phyloP scores from a whole-genome alignment of 2,113 vertebrate species.

The Oophaga pumilio region DNA sequence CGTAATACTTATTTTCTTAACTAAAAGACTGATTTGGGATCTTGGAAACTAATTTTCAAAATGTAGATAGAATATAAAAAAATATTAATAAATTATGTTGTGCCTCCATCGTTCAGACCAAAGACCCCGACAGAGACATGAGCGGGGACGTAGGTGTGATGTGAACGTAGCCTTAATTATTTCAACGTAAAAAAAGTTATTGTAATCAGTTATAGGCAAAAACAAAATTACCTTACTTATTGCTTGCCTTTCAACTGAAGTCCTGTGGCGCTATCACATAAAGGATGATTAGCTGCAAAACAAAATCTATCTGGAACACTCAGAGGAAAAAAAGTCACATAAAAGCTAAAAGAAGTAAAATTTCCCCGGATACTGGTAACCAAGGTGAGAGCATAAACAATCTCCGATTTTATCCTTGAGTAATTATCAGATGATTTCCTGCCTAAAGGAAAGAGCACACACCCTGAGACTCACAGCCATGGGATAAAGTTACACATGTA shows the following conservation, averaged over 20 bases:
- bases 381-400: conserved; percentile 2
- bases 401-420: neutral
- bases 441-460: neutral
- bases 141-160: neutral
- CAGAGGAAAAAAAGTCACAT: neutral
- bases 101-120: too few relatives aligned
- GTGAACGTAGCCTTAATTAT: neutral
- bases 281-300: neutral
- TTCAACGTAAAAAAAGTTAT: neutral
- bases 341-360: neutral
- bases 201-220: neutral
- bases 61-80: too few relatives aligned
- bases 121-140: too few relatives aligned
- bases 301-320: neutral
- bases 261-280: neutral
- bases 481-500: neutral
- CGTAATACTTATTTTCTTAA: too few relatives aligned
- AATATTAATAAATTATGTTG: too few relatives aligned
- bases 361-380: conserved; percentile 15
- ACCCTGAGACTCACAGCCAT: neutral
- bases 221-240: neutral
- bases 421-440: conserved; percentile 18
- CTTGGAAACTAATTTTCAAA: too few relatives aligned
- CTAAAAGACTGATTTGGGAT: too few relatives aligned
- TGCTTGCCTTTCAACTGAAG: neutral